Evolutionary conservation across 2,797 vertebrate genomes (phyloP).

Genomic region (Simalia tracyae): DNA sequence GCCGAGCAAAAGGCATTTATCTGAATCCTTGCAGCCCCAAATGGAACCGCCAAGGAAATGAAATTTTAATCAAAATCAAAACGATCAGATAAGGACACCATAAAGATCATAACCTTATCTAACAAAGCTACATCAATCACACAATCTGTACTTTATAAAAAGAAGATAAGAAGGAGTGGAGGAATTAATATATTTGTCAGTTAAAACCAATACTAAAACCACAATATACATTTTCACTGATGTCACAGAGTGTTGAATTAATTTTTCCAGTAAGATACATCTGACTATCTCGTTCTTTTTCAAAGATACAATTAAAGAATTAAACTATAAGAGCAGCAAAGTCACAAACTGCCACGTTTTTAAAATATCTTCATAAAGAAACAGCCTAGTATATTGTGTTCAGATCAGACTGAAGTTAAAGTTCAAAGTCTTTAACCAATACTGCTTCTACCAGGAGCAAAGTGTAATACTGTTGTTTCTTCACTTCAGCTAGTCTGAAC

Average conservation of each 20-base stretch:
- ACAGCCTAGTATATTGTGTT: slow-evolving; percentile 20
- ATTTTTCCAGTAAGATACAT: not conserved
- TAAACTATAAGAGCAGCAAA: not conserved
- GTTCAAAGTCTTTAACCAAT: not conserved
- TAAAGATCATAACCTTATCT: not conserved
- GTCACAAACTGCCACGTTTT: not conserved
- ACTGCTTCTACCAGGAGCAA: not conserved
- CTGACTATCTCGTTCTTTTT: slow-evolving; percentile 6
- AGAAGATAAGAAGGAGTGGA: not conserved
- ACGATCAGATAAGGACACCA: fast-evolving
- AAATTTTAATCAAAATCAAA: slow-evolving; percentile 23
- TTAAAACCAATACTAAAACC: slow-evolving; percentile 2
- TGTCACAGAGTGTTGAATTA: slow-evolving; percentile 21
- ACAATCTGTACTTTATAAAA: not conserved
- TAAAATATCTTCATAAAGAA: slow-evolving; percentile 13
- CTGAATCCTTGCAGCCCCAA: not conserved
- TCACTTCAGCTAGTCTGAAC: not conserved
- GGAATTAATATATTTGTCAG: slow-evolving; percentile 22
- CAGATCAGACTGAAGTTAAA: slow-evolving; percentile 26
- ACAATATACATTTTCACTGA: slow-evolving; percentile 32
- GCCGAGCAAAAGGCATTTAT: not conserved
- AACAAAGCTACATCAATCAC: slow-evolving; percentile 7
- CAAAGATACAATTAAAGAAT: not conserved
- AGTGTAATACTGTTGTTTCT: not conserved
- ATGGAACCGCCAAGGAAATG: not conserved